Evolutionary conservation across 2,113 vertebrate genomes (phyloP), one percentile per base, ranked within the genome.

Genomic region (Halcyon malimbica): DNA sequence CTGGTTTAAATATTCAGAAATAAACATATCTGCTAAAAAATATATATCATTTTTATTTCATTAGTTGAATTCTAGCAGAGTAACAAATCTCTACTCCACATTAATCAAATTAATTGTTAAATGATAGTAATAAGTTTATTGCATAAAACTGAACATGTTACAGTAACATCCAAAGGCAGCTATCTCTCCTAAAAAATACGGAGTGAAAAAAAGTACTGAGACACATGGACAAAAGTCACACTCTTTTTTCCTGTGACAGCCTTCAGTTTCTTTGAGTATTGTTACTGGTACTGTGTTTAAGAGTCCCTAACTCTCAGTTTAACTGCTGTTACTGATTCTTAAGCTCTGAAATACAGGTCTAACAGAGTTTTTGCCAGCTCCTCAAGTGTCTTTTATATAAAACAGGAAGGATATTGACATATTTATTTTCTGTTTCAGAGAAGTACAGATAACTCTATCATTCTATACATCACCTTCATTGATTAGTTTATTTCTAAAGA

Each of bases 401-500:
- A 54, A 68, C 62, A 54, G 91, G 93, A 85, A 87, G 86, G 90
- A 85, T 70, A 69, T 54, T 84, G 95, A 96, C 88, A 57, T 35
- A 76, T 94, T 90, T 96, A 92, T 94, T 95, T 92, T 95, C 93
- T 53, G 39, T 91, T 93, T 77, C 41, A 31, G 68, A 95, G 91
- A 92, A 81, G 20, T 28, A 35, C 29, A 39, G 46, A 24, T 60
- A 79, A 78, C 82, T 96, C 95, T 29, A 85, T 95, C 96, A 78
- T 93, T 89, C 83, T 76, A 77, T 54, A 53, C 37, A 89, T 74
- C 97, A 95, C 92, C 84, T 80, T 86, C 96, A 97, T 94, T 88
- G 91, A 82, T 71, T 95, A 79, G 87, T 90, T 82, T 96, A 89
- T 96, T 97, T 96, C 96, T 95, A 96, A 98, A 96, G 93, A 96